Evolutionary conservation across 2,888 invertebrate genomes (phyloP), one percentile per base, ranked within the genome.

Genomic region (Acanthoscelides obtectus): DNA sequence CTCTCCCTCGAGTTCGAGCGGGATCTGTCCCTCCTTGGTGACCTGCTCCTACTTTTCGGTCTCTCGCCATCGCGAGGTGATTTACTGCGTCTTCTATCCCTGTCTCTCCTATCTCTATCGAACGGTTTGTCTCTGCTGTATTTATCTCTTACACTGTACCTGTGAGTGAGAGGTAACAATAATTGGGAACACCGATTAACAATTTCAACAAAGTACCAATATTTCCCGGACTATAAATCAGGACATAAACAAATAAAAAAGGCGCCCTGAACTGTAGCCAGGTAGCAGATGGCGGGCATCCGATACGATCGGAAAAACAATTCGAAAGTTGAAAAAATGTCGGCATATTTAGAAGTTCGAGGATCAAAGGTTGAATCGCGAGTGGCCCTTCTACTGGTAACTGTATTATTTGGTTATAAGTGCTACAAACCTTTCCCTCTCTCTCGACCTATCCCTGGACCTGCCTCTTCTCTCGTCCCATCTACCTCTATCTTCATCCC

Each of bases 401-500:
- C 77, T 73, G 63, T 74, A 75, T 20, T 75, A 74, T 22, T 74
- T 73, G 19, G 25, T 3, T 71, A 69, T 71, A 67, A 75, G 73
- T 2, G 74, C 72, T 66, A 21, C 22, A 12, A 69, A 69, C 12
- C 71, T 71, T 64, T 75, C 73, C 22, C 77, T 76, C 22, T 77
- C 78, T 67, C 80, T 77, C 65, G 78, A 77, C 20, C 79, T 72
- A 27, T 83, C 80, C 20, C 80, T 78, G 64, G 79, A 77, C 17
- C 81, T 75, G 45, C 72, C 72, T 5, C 83, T 79, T n/a, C 84
- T 83, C 3, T 84, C 79, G 22, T 69, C 68, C 69, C 85, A 85
- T 3, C 84, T 80, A 20, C 82, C 71, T 74, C 70, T 75, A 65
- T 71, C 75, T 22, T 72, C 72, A n/a, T 71, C 77, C 63, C 82